Base-by-base conservation (phyloP, 2,888 invertebrate species). In the Stramonita haemastoma region DNA sequence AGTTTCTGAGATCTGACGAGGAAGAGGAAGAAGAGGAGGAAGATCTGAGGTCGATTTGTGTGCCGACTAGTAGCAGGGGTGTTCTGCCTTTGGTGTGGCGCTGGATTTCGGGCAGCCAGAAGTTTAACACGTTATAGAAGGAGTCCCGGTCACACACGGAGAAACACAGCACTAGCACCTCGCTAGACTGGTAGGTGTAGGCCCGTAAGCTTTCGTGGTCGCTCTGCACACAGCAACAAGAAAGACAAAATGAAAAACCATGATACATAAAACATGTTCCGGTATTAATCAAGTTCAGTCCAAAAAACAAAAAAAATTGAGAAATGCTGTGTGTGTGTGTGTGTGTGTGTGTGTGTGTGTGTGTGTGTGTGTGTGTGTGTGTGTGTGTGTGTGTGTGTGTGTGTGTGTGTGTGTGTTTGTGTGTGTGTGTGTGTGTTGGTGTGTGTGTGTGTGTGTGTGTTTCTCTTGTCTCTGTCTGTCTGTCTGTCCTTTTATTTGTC, bases 51-150 rank as follows among this genome's bases (percentile, higher is more conserved):
- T 94, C 94, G 15, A 92, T 93, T 90, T 94, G 94, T 1, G 93
- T 94, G 26, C 93, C 94, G 26, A 94, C 93, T 0, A 94, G 92
- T 56, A 94, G 91, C 13, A 94, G 90, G 81, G 93, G 93, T n/a
- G 92, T 91, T 90, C 92, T 93, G 15, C 93, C 90, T 60, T 92
- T 92, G 85, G 92, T 93, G 91, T 93, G 92, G 1, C 92, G 90
- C 85, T 92, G 93, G 87, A 94, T 93, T 90, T 94, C 94, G 29
- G 93, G 94, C 89, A 93, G 88, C 94, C 94, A 94, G 86, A 91
- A 92, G 88, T 93, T 92, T 87, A 91, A 91, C 66, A 94, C 91
- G 89, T 92, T 93, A 88, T 92, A 91, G 89, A 93, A 93, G 15
- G 94, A 93, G 46, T 93, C 93, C 83, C 93, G 90, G 91, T 94